Conservation (phyloP, 2,888 invertebrate genomes). For the Volucella bombylans region DNA sequence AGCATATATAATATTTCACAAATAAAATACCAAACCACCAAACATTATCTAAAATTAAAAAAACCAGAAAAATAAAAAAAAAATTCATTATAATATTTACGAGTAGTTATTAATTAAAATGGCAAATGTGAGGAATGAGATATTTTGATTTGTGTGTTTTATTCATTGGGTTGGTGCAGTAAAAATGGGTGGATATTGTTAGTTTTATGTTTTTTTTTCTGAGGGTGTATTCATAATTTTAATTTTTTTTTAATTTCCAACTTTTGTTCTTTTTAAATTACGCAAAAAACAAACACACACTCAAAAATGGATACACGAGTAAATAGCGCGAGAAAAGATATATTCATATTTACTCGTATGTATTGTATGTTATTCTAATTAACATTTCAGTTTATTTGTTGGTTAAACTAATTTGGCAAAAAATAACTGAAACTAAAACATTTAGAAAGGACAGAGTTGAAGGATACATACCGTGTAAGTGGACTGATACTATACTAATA, state of each 20-base stretch:
- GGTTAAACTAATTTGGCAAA: background rate
- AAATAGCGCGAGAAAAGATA: constrained; percentile 38
- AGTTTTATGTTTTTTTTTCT: constrained; percentile 24
- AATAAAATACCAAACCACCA: constrained; percentile 73
- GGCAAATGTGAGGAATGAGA: constrained; percentile 58
- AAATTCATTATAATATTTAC: constrained; percentile 65
- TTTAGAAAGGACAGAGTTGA: constrained; percentile 19
- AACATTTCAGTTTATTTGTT: constrained; percentile 21
- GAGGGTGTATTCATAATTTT: background rate
- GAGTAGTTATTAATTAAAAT: constrained; percentile 52
- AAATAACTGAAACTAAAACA: constrained; percentile 34
- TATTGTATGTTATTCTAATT: constrained; percentile 41
- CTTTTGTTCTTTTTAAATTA: constrained; percentile 33
- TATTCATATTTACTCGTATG: background rate
- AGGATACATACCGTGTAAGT: constrained; percentile 57
- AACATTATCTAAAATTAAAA: constrained; percentile 73
- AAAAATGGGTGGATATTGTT: constrained; percentile 30
- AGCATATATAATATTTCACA: constrained; percentile 64
- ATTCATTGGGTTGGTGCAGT: constrained; percentile 41
- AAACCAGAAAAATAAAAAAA: constrained; percentile 62
- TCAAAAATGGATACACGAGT: constrained; percentile 40
- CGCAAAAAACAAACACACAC: constrained; percentile 53
- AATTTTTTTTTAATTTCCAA: constrained; percentile 10
- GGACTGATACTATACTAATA: background rate
- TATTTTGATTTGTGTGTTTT: background rate